Evolutionary conservation across 1,140 invertebrate genomes (phyloP).

Genomic region (Hyphantria cunea): DNA sequence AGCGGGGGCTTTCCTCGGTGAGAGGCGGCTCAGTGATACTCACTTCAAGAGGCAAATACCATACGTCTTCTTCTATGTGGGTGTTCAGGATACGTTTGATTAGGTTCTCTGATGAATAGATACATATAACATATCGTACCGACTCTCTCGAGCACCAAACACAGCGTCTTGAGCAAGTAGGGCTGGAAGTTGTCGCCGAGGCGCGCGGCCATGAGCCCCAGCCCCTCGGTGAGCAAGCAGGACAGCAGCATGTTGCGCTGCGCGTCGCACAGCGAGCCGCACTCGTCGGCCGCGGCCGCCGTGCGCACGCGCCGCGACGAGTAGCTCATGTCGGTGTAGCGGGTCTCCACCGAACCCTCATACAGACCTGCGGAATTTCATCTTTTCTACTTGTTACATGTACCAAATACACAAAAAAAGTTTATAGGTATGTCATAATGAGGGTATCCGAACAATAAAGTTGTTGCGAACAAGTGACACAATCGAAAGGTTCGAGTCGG

Average conservation of each 20-base stretch:
- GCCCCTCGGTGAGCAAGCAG: conserved; percentile 85
- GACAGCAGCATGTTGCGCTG: conserved; percentile 83
- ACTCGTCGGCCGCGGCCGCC: conserved; percentile 32
- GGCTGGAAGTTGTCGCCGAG: conserved; percentile 78
- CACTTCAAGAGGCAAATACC: conserved; percentile 82
- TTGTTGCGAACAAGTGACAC: too few relatives aligned
- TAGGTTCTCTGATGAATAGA: conserved; percentile 38
- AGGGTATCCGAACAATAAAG: too few relatives aligned
- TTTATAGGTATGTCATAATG: too few relatives aligned
- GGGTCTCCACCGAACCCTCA: conserved; percentile 65
- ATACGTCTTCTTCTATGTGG: conserved; percentile 82
- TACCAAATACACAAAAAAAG: too few relatives aligned
- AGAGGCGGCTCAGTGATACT: conserved; percentile 39
- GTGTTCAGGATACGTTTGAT: conserved; percentile 72
- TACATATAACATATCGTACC: too few relatives aligned
- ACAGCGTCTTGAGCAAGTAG: conserved; percentile 85
- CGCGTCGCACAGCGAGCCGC: conserved; percentile 71
- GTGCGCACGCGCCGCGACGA: conserved; percentile 36
- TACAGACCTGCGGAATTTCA: conserved; percentile 70
- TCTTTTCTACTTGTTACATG: too few relatives aligned
- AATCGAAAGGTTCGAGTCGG: too few relatives aligned
- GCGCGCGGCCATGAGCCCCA: conserved; percentile 82
- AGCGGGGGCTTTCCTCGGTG: conserved; percentile 53
- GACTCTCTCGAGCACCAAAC: conserved; percentile 85
- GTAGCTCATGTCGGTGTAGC: conserved; percentile 74